A percentile compares a stretch with the other conserved stretches of the same genome.
phyloP scores from a whole-genome alignment of 1,140 invertebrate species.

The Gyrodactylus bullatarudis region DNA sequence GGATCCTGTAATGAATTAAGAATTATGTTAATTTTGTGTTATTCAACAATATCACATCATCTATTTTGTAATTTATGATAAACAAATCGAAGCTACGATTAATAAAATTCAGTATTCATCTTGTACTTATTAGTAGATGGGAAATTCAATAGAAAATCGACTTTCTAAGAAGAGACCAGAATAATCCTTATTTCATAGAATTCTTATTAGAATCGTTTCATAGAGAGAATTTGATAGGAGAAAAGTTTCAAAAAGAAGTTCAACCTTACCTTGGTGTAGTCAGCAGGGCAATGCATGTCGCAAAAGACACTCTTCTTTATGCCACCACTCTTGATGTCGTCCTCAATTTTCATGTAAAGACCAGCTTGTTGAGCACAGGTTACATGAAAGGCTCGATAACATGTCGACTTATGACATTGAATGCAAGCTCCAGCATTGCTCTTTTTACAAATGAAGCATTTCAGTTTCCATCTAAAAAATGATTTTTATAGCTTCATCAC shows the following conservation, averaged over 20 bases:
- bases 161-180: too few species aligned
- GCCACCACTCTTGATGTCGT: constrained; percentile 28
- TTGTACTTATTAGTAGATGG: too few species aligned
- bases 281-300: constrained; percentile 48
- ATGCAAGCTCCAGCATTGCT: constrained; percentile 71
- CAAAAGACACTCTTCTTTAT: constrained; percentile 83
- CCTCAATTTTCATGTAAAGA: constrained; percentile 73
- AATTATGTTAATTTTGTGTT: too few species aligned
- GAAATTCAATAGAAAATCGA: too few species aligned
- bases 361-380: constrained; percentile 89
- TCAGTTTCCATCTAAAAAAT: constrained; percentile 36
- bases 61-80: too few species aligned
- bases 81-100: too few species aligned
- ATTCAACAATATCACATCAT: too few species aligned
- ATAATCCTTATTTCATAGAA: too few species aligned
- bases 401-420: constrained; percentile 76
- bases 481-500: neutral
- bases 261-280: constrained; percentile 12
- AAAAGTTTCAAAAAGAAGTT: too few species aligned
- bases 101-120: too few species aligned
- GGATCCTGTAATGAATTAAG: neutral
- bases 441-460: constrained; percentile 80
- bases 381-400: constrained; percentile 84
- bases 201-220: too few species aligned
- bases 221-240: too few species aligned